A percentile compares a stretch with the other conserved stretches of the same genome.
phyloP scores from a whole-genome alignment of 2,113 vertebrate genomes.

The Tachycineta bicolor region DNA sequence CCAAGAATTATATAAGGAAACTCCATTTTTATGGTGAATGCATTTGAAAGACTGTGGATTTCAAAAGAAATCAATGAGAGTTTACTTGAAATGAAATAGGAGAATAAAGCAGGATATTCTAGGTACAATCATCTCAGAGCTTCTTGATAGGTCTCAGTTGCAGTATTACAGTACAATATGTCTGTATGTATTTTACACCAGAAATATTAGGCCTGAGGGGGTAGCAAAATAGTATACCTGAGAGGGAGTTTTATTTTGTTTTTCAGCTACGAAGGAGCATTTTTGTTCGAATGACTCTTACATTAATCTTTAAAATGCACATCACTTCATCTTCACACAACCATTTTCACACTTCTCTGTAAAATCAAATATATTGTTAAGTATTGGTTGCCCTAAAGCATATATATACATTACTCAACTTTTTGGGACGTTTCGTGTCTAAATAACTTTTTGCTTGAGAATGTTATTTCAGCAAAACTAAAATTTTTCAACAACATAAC shows the following conservation, averaged over 20 bases:
- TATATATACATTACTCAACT: background rate
- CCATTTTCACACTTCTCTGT: background rate
- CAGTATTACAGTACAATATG: background rate
- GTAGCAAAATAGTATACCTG: background rate
- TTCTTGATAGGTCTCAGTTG: background rate
- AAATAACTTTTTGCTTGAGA: background rate
- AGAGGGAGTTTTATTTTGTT: background rate
- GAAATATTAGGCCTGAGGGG: background rate
- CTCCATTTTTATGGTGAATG: background rate
- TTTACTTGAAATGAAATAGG: background rate
- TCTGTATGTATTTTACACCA: background rate
- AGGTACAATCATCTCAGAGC: background rate
- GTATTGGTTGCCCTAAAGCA: background rate
- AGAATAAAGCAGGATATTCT: background rate
- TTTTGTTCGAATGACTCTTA: background rate
- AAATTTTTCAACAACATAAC: background rate
- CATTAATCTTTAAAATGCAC: background rate
- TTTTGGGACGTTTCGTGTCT: background rate
- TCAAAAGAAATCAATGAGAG: background rate
- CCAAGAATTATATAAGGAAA: background rate
- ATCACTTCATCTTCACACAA: background rate
- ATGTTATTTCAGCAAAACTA: background rate
- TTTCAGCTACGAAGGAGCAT: background rate
- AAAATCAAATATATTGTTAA: background rate
- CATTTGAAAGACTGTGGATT: background rate